Base-by-base conservation (phyloP, 2,113 vertebrate species). In the Meleagris gallopavo region DNA sequence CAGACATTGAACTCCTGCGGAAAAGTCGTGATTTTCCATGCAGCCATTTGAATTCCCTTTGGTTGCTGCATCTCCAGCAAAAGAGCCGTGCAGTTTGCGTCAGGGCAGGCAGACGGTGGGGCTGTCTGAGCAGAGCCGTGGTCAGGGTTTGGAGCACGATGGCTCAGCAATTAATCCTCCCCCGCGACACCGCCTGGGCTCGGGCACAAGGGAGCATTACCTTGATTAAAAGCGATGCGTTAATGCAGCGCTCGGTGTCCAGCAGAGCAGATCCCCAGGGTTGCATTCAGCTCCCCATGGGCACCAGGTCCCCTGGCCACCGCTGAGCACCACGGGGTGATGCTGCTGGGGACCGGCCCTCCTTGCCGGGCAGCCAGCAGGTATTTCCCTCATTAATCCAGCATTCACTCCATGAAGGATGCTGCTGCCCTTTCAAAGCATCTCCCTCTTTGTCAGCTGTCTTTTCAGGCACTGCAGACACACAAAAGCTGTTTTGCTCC, bases 181-280 rank as follows among this genome's bases (percentile, higher is more conserved):
- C 94, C 62, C 2, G 2, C 32, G 82, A 96, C 92, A 58, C 48
- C 0, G 20, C 78, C 67, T 38, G 88, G 93, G 93, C 95, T 72
- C 1, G 2, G 82, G 75, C 12, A 2, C 95, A 94, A 55, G 18
- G 19, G n/a, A 89, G 40, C 93, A 86, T 91, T 96, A 66, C 85
- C 82, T 70, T 91, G 82, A 94, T 96, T 95, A 96, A 96, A 92
- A 70, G 72, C 70, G 67, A 22, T 48, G 88, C 78, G 93, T 50
- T 73, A n/a, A 67, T 3, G 67, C 93, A 89, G 78, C 0, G 0
- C 52, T 75, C 1, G 25, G 62, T 72, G 74, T 77, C 73, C 65
- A 7, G 36, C 19, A 71, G 10, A 94, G 82, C 61, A 45, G 36
- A 61, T 82, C 74, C 52, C 74, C 52, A 0, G 0, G 8, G 64